These are phyloP conservation scores for Salvelinus alpinus DNA, from an alignment of 2,113 vertebrate genomes.

Conservation along the genomic window DNA sequence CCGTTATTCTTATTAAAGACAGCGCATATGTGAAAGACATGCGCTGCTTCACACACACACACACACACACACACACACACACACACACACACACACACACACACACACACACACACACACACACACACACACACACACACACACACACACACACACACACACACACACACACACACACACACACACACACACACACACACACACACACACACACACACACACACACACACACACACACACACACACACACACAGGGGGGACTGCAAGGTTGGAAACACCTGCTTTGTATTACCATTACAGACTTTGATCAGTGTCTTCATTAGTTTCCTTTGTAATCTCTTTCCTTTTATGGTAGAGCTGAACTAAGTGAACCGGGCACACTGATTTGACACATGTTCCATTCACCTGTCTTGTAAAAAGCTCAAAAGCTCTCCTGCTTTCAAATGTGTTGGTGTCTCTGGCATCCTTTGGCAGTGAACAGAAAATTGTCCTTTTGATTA, in stretches of 20 bases:
- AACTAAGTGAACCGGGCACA: slow-evolving; percentile 67
- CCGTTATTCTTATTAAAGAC: slow-evolving; percentile 71
- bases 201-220: too few relatives aligned
- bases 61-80: too few relatives aligned
- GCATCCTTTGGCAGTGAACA: slow-evolving; percentile 75
- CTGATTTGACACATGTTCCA: slow-evolving; percentile 77
- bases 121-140: too few relatives aligned
- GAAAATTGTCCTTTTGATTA: slow-evolving; percentile 67
- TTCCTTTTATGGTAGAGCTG: slow-evolving; percentile 77
- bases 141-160: too few relatives aligned
- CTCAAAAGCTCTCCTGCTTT: slow-evolving; percentile 71
- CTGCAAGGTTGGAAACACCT: slow-evolving; percentile 84
- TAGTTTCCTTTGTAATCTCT: slow-evolving; percentile 83
- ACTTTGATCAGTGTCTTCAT: slow-evolving; percentile 89
- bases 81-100: too few relatives aligned
- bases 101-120: too few relatives aligned
- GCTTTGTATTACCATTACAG: slow-evolving; percentile 83
- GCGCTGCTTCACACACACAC: slow-evolving; percentile 60
- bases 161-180: too few relatives aligned
- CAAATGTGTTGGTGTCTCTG: slow-evolving; percentile 72
- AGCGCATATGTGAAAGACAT: slow-evolving; percentile 81
- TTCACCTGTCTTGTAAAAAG: slow-evolving; percentile 83
- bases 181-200: too few relatives aligned
- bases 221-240: too few relatives aligned
- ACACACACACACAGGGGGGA: too few relatives aligned